Conservation (phyloP, 2,113 vertebrate species). For the Nansenia antarctica region DNA sequence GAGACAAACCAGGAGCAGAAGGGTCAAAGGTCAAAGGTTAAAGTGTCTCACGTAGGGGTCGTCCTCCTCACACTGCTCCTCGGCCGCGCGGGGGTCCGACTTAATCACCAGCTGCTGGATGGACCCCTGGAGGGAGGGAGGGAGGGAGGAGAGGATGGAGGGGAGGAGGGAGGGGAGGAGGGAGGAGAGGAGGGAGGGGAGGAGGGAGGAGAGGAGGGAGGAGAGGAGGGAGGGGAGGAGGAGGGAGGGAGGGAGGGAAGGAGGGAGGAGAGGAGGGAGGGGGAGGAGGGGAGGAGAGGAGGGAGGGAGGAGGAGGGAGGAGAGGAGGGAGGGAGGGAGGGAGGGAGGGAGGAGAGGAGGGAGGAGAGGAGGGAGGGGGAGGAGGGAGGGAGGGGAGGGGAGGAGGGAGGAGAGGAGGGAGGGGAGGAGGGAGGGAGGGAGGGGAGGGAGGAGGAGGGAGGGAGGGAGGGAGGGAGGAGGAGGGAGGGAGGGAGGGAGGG, state of each 20-base stretch:
- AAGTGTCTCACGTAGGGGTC: slow-evolving; percentile 88
- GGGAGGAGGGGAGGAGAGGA: background rate
- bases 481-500: background rate
- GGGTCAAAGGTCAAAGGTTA: too few relatives aligned
- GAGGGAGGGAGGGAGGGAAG: background rate
- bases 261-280: background rate
- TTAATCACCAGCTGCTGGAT: slow-evolving; percentile 87
- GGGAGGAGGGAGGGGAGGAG: too few relatives aligned
- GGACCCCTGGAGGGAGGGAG: slow-evolving; percentile 75
- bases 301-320: too few relatives aligned
- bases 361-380: too few relatives aligned
- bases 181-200: slow-evolving; percentile 18
- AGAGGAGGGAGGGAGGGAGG: too few relatives aligned
- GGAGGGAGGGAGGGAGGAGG: background rate
- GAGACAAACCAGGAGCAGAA: too few relatives aligned
- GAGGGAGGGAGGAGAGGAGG: too few relatives aligned
- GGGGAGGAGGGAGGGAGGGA: too few relatives aligned
- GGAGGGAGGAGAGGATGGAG: too few relatives aligned
- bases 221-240: background rate
- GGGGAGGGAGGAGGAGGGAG: background rate
- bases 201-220: background rate
- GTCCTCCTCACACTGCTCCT: slow-evolving; percentile 88
- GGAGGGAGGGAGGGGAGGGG: background rate
- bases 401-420: background rate
- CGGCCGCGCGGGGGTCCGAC: slow-evolving; percentile 74